Percentiles rank a stretch among this genome's conserved stretches.
phyloP scores from a whole-genome alignment of 2,888 invertebrate genomes.

The Microctonus brassicae region DNA sequence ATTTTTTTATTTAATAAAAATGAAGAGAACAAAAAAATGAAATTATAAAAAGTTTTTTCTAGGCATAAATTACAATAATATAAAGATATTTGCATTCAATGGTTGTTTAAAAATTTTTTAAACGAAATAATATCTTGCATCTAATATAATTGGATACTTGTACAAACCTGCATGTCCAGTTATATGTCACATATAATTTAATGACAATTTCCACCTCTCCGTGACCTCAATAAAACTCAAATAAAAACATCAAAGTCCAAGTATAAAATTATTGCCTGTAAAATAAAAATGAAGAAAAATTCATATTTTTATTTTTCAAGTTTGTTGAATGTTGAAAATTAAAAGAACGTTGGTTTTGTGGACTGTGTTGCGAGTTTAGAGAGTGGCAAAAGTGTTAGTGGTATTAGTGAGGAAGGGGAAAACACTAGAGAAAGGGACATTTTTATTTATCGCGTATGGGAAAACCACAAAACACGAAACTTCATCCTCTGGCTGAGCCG shows the following conservation, averaged over 20 bases:
- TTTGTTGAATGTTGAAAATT: too few relatives aligned
- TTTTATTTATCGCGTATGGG: conserved; percentile 25
- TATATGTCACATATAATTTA: not conserved
- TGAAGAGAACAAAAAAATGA: too few relatives aligned
- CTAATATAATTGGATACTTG: not conserved
- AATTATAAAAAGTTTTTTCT: too few relatives aligned
- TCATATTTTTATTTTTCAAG: too few relatives aligned
- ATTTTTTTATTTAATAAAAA: not conserved
- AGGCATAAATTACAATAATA: too few relatives aligned
- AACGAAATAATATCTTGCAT: too few relatives aligned
- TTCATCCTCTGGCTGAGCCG: conserved; percentile 2
- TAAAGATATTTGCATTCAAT: too few relatives aligned
- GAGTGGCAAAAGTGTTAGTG: conserved; percentile 2
- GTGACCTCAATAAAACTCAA: not conserved
- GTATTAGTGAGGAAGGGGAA: not conserved
- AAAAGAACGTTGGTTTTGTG: conserved; percentile 1
- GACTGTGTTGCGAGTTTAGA: not conserved
- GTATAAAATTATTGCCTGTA: conserved; percentile 21
- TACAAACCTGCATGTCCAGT: not conserved
- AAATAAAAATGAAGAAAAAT: not conserved
- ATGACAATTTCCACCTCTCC: not conserved
- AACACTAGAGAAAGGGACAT: not conserved
- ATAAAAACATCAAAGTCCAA: conserved; percentile 3
- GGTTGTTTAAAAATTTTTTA: too few relatives aligned
- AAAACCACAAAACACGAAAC: conserved; percentile 38